Base-by-base conservation (phyloP, 2,797 vertebrate species). In the Hoplostethus mediterraneus region DNA sequence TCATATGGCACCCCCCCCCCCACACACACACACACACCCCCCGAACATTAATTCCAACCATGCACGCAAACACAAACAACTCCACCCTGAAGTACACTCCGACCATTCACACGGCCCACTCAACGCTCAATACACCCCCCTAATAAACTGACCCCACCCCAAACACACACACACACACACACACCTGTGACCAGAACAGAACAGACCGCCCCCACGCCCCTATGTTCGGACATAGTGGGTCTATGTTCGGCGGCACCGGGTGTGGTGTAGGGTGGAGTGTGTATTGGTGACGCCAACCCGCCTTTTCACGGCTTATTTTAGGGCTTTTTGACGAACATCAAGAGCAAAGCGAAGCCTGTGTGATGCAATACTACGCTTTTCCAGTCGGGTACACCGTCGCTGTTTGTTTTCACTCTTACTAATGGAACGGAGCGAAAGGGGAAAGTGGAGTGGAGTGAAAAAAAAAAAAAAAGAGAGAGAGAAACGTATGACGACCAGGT, bases 341-440 rank as follows among this genome's bases (percentile, higher is more conserved):
- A 85, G 82, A 82, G 80, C 77, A 81, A 88, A 87, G 86, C 13
- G 4, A 28, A 79, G 71, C 55, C 81, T 75, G 80, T 80, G 85
- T 91, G 88, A 93, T 90, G 92, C 85, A 92, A 91, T 82, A 83
- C 72, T 44, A 72, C 42, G 53, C 77, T 87, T 94, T 92, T 92
- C 87, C 89, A 91, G 84, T 91, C 81, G 65, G 86, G 86, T 89
- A 79, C 89, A 89, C 61, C 79, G 65, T 65, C 56, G 2, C 75
- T 93, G 92, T 95, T 93, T 95, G 90, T 94, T 94, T 93, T 92
- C 61, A 60, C 79, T 90, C 85, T 90, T 79, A 75, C 90, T 90
- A 86, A 90, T 83, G 85, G 90, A 92, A 90, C 76, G 55, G 80
- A 82, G 77, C 30, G 57, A 75, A 79, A 63, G 76, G 85, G 83